Percentiles rank a stretch among this genome's conserved stretches.
phyloP scores from a whole-genome alignment of 2,888 invertebrate genomes.

The Pyrrhia umbra region DNA sequence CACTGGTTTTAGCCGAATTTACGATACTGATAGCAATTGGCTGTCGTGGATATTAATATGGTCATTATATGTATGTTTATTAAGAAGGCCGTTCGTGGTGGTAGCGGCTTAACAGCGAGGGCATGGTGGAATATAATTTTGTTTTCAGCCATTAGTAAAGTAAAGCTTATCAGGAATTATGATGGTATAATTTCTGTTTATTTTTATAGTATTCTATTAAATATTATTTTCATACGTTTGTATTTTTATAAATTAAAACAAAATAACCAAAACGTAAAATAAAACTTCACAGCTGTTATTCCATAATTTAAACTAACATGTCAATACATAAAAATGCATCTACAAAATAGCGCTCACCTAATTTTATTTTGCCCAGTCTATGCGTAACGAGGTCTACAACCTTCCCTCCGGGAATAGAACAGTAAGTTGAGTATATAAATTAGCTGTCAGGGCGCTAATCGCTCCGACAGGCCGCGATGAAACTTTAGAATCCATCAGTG shows the following conservation, averaged over 20 bases:
- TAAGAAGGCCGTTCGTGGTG: conserved; percentile 44
- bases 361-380: conserved; percentile 72
- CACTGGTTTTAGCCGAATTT: conserved; percentile 68
- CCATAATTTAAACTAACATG: neutral
- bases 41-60: conserved; percentile 53
- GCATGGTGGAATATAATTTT: conserved; percentile 26
- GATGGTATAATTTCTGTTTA: neutral
- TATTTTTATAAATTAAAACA: no score
- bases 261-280: no score
- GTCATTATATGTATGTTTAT: conserved; percentile 49
- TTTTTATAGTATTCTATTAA: neutral
- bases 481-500: conserved; percentile 88
- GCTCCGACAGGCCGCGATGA: conserved; percentile 89
- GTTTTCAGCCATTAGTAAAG: conserved; percentile 19
- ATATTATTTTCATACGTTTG: neutral
- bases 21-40: conserved; percentile 58
- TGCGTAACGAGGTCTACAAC: conserved; percentile 68
- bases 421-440: conserved; percentile 90
- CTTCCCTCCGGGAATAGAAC: conserved; percentile 84
- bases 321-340: neutral
- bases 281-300: neutral
- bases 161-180: conserved; percentile 11
- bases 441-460: conserved; percentile 90
- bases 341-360: conserved; percentile 31
- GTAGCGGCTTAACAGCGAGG: conserved; percentile 19